Conservation (phyloP, 2,113 vertebrate species). For the Stegastes partitus region DNA sequence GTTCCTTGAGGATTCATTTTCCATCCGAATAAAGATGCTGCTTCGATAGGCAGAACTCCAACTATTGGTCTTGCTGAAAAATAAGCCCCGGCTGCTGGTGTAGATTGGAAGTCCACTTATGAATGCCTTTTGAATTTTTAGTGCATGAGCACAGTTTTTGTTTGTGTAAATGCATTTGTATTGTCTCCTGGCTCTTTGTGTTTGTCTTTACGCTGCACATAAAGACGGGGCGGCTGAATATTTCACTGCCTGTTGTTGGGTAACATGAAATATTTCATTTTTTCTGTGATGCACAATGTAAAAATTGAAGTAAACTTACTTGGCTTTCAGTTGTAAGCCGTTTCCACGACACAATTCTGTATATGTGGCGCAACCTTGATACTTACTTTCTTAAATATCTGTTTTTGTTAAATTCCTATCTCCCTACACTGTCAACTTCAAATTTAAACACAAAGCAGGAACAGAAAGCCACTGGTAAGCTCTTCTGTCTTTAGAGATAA, state of each 20-base stretch:
- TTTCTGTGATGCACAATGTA: too few species aligned
- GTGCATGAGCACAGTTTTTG: constrained; percentile 43
- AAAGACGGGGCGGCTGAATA: background rate
- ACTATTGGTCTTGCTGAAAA: constrained; percentile 75
- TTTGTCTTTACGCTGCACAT: background rate
- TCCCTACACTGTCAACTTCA: too few species aligned
- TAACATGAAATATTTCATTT: background rate
- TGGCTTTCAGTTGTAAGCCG: background rate
- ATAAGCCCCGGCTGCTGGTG: constrained; percentile 63
- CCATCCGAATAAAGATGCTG: constrained; percentile 85
- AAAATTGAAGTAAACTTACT: too few species aligned
- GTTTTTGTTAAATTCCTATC: too few species aligned
- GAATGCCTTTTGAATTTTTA: constrained; percentile 70
- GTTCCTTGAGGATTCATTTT: constrained; percentile 87
- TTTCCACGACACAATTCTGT: background rate
- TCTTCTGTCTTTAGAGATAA: background rate
- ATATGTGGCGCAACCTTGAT: too few species aligned
- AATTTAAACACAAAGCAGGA: background rate
- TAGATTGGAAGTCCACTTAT: constrained; percentile 63
- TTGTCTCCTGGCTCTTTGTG: constrained; percentile 21
- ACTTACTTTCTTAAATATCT: too few species aligned
- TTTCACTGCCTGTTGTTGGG: background rate
- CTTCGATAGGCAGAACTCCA: constrained; percentile 84
- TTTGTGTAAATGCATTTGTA: constrained; percentile 37
- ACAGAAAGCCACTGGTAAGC: background rate